phyloP scores from a whole-genome alignment of 2,797 vertebrate species.

The Hapalemur alaotrensis region DNA sequence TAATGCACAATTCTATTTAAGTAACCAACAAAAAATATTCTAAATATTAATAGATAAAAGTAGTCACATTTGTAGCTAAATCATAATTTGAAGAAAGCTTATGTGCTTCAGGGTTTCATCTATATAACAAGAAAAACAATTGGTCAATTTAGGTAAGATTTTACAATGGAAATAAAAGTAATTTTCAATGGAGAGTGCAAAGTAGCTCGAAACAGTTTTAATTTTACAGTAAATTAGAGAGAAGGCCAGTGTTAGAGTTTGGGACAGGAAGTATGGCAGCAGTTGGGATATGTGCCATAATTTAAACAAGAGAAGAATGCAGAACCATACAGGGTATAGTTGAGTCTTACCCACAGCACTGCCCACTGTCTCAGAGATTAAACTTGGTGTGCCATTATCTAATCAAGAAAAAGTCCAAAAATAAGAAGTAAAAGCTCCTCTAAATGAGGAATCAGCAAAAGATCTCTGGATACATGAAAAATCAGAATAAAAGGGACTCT shows the following conservation, averaged over 20 bases:
- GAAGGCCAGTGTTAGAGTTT: background rate
- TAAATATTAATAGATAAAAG: background rate
- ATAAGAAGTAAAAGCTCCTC: too few relatives aligned
- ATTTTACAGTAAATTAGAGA: background rate
- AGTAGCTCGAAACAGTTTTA: background rate
- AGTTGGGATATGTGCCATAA: background rate
- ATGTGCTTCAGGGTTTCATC: background rate
- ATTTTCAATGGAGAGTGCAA: background rate
- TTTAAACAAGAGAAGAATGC: background rate
- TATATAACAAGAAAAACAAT: background rate
- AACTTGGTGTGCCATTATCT: too few relatives aligned
- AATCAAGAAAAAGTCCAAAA: too few relatives aligned
- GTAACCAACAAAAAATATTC: background rate
- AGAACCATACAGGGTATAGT: too few relatives aligned
- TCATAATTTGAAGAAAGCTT: background rate
- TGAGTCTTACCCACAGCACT: too few relatives aligned
- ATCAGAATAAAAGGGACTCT: too few relatives aligned
- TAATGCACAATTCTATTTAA: background rate
- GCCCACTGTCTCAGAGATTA: too few relatives aligned
- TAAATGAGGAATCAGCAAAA: too few relatives aligned
- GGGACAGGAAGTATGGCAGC: background rate
- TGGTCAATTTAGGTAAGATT: background rate
- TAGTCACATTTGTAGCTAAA: background rate
- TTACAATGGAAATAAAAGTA: slow-evolving; percentile 14
- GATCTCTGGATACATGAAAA: too few relatives aligned